Percentiles rank a stretch among this genome's conserved stretches.
Evolutionary conservation across 2,113 vertebrate species (phyloP).

Genomic region (Spea multiplicata): DNA sequence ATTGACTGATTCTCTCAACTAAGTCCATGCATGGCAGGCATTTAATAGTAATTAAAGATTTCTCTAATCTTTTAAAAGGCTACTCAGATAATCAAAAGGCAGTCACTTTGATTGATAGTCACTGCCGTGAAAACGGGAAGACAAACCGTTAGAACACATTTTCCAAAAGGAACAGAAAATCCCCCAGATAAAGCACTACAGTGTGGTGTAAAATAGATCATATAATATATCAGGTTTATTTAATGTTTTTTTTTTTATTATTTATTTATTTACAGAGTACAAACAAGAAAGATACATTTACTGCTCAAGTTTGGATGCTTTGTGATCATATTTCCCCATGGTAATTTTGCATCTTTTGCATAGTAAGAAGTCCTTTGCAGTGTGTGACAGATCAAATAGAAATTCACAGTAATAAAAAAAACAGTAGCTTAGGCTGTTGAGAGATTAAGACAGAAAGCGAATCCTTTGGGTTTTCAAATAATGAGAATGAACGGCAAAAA

Average conservation of each 20-base stretch:
- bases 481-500: conserved; percentile 61
- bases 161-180: conserved; percentile 53
- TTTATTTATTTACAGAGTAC: conserved; percentile 46
- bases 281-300: conserved; percentile 52
- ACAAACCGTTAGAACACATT: conserved; percentile 51
- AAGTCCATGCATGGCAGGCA: conserved; percentile 54
- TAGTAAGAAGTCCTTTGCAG: conserved; percentile 55
- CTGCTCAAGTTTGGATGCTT: conserved; percentile 55
- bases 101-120: conserved; percentile 63
- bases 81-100: conserved; percentile 58
- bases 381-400: conserved; percentile 59
- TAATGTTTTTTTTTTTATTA: conserved; percentile 40
- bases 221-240: conserved; percentile 52
- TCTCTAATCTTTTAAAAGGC: conserved; percentile 54
- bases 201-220: conserved; percentile 51
- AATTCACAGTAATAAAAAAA: conserved; percentile 63
- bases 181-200: conserved; percentile 50
- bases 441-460: conserved; percentile 65
- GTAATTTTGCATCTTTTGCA: conserved; percentile 53
- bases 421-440: conserved; percentile 53
- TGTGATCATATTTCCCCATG: conserved; percentile 51
- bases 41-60: conserved; percentile 65
- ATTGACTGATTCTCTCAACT: conserved; percentile 47
- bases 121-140: conserved; percentile 56
- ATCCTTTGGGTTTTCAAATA: conserved; percentile 62